Evolutionary conservation across 2,113 vertebrate species (phyloP).

Genomic region (Acrocephalus kingi): DNA sequence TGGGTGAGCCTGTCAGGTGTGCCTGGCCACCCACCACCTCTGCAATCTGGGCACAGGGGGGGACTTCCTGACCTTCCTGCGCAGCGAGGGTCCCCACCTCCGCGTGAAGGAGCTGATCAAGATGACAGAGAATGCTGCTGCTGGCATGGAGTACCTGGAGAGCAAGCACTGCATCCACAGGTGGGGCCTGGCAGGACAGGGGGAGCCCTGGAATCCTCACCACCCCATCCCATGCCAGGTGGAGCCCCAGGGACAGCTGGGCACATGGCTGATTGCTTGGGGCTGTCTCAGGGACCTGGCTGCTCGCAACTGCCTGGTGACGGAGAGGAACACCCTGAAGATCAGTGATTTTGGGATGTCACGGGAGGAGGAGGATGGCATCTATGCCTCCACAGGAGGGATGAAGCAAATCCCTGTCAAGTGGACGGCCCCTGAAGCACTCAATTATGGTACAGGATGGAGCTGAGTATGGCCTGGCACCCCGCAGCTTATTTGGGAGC

Average conservation of each 20-base stretch:
- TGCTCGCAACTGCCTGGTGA: constrained; percentile 95
- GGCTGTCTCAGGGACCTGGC: constrained; percentile 84
- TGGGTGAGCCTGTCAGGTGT: background rate
- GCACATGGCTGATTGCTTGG: fast-evolving
- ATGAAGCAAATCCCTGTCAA: constrained; percentile 95
- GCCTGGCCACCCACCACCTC: background rate
- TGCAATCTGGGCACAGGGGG: constrained; percentile 77
- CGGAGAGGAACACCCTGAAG: constrained; percentile 86
- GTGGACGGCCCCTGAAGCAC: constrained; percentile 95
- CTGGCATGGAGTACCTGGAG: constrained; percentile 95
- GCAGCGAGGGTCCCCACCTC: constrained; percentile 78
- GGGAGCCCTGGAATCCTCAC: background rate
- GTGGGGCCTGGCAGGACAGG: constrained; percentile 56
- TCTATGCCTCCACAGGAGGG: constrained; percentile 88
- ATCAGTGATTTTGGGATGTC: constrained; percentile 99
- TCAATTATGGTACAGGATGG: constrained; percentile 86
- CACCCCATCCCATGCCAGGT: fast-evolving
- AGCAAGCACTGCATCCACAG: constrained; percentile 96
- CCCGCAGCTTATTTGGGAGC: fast-evolving
- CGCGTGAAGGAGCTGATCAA: constrained; percentile 81
- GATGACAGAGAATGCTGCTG: constrained; percentile 88
- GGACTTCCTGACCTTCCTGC: constrained; percentile 91
- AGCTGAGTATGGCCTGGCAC: background rate
- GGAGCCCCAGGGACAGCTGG: fast-evolving
- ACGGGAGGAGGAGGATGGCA: constrained; percentile 87